phyloP scores from a whole-genome alignment of 2,113 vertebrate genomes.

The Gavialis gangeticus region DNA sequence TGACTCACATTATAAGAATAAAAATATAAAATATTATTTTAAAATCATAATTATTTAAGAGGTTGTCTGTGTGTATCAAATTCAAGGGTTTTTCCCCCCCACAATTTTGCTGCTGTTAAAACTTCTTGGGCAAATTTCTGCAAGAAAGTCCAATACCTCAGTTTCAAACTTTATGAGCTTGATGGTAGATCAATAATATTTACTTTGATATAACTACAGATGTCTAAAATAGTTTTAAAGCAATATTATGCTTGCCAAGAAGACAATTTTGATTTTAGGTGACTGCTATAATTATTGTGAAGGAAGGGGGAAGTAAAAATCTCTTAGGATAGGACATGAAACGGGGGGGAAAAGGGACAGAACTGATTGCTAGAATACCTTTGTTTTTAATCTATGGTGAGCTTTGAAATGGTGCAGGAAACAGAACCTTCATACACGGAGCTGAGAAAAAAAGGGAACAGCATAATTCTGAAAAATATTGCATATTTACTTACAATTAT shows the following conservation, averaged over 20 bases:
- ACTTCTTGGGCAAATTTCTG: neutral
- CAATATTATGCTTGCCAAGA: neutral
- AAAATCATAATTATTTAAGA: conserved; percentile 30
- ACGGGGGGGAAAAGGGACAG: neutral
- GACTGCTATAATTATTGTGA: conserved; percentile 26
- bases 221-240: neutral
- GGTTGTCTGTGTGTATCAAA: neutral
- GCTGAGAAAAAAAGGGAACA: conserved; percentile 19
- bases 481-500: conserved; percentile 32
- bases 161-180: conserved; percentile 36
- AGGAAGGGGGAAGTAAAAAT: neutral
- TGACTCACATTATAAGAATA: neutral
- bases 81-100: neutral
- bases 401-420: conserved; percentile 25
- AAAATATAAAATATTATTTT: conserved; percentile 28
- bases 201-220: conserved; percentile 23
- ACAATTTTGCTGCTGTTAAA: neutral
- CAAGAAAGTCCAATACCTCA: neutral
- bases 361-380: conserved; percentile 23
- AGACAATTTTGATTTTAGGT: neutral
- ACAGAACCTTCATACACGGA: neutral
- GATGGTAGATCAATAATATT: conserved; percentile 19
- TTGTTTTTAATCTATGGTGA: neutral
- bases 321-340: neutral
- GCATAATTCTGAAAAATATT: conserved; percentile 31